These are phyloP conservation scores for Druon quercuslanigerum DNA, from an alignment of 1,140 invertebrate genomes.

Conservation along the genomic window DNA sequence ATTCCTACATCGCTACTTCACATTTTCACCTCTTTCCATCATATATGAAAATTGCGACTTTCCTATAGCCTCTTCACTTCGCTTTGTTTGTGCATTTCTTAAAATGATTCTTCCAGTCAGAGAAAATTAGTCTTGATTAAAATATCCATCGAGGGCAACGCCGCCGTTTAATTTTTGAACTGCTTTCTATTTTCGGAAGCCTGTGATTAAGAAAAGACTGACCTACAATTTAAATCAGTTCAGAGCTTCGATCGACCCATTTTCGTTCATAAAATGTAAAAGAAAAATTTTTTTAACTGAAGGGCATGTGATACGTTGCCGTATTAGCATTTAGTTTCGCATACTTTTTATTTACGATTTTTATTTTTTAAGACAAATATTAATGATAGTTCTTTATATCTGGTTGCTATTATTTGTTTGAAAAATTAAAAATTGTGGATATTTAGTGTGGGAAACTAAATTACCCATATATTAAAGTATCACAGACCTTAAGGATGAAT, in stretches of 20 bases:
- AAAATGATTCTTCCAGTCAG: neutral
- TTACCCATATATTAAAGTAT: no score
- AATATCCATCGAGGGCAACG: neutral
- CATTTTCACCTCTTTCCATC: neutral
- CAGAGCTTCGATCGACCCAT: neutral
- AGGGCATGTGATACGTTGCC: no score
- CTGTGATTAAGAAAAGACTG: neutral
- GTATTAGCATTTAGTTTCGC: no score
- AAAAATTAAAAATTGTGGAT: no score
- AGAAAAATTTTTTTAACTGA: neutral
- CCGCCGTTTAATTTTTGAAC: neutral
- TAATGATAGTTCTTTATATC: no score
- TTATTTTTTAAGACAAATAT: no score
- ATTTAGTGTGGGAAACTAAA: no score
- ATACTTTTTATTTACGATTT: no score
- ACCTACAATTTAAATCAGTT: constrained; percentile 4
- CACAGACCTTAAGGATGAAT: neutral
- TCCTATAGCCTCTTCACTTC: neutral
- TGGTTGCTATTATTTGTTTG: no score
- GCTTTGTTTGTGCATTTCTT: neutral
- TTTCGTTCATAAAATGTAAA: neutral
- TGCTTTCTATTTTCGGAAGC: constrained; percentile 5
- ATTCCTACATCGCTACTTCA: neutral
- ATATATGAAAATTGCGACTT: neutral
- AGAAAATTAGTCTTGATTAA: neutral